Percentiles rank a stretch among this genome's conserved stretches.
phyloP scores from a whole-genome alignment of 2,113 vertebrate genomes.

The Polyodon spathula region DNA sequence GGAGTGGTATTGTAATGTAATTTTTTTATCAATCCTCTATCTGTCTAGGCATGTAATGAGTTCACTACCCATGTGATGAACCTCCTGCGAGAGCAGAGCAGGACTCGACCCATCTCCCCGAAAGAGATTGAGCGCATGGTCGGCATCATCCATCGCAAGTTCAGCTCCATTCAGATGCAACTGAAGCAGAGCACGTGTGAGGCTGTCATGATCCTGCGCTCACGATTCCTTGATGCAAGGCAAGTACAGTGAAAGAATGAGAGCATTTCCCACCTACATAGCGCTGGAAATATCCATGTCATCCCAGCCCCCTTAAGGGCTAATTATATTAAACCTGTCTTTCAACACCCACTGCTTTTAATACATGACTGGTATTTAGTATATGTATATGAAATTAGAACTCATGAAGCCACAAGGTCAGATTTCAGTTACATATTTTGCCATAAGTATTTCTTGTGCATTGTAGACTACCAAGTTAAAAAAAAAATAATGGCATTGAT shows the following conservation, averaged over 20 bases:
- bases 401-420: too few relatives aligned
- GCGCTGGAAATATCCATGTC: too few relatives aligned
- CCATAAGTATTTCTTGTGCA: too few relatives aligned
- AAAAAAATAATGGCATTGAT: too few relatives aligned
- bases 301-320: too few relatives aligned
- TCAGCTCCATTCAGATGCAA: slow-evolving; percentile 99
- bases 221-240: slow-evolving; percentile 92
- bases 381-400: too few relatives aligned
- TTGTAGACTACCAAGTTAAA: too few relatives aligned
- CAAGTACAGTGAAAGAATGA: slow-evolving; percentile 39
- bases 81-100: slow-evolving; percentile 88
- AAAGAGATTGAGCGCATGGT: slow-evolving; percentile 98
- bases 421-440: too few relatives aligned
- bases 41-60: slow-evolving; percentile 84
- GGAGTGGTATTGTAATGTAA: not conserved
- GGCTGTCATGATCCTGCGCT: slow-evolving; percentile 96
- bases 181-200: slow-evolving; percentile 97
- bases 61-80: slow-evolving; percentile 99
- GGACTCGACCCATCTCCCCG: slow-evolving; percentile 90
- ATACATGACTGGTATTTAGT: too few relatives aligned
- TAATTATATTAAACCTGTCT: too few relatives aligned
- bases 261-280: not conserved
- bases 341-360: too few relatives aligned
- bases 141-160: slow-evolving; percentile 97
- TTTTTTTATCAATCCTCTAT: not conserved